Evolutionary conservation across 2,888 invertebrate species (phyloP), one percentile per base, ranked within the genome.

Genomic region (Hypomecis atomaria): DNA sequence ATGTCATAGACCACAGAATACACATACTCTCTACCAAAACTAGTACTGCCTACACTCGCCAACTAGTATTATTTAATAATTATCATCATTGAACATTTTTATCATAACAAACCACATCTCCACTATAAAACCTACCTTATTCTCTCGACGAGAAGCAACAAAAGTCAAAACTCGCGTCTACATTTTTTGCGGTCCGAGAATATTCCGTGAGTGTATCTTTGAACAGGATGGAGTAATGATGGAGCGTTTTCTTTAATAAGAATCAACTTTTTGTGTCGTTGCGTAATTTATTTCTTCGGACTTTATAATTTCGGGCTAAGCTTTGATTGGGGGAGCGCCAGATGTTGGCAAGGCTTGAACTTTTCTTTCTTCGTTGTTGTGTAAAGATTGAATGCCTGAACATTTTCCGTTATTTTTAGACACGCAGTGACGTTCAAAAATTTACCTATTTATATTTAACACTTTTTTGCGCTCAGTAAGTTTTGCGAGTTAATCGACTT

Each of bases 1-100:
- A 82, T 83, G 83, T 83, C 83, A 83, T 79, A 76, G 67, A 62
- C 56, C 58, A 47, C 23, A 47, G 36, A 36, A 13, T 45, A 45
- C 7, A 13, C 8, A 55, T 9, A 55, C 13, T 38, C 4, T 9
- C 36, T 36, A 6, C 40, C 6, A 11, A 67, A 64, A 23, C 23
- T 23, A 23, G 23, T 23, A 23, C 71, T 73, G 71, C 74, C 74
- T 72, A 74, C 71, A 73, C 71, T 71, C 69, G 70, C 72, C 67
- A 70, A 68, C 69, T 66, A 62, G 66, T 71, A 73, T 74, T 73
- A 73, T 73, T 44, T 56, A 40, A 42, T 48, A 40, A 56, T 56
- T 56, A 56, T 47, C 73, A 56, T 47, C 73, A 70, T 59, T 59
- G 64, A 52, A 49, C 70, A 70, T 50, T 62, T 60, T 58, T 57